These are phyloP conservation scores for Crossaster papposus DNA, from an alignment of 53 echinoderm and acorn worm genomes.

Conservation along the genomic window DNA sequence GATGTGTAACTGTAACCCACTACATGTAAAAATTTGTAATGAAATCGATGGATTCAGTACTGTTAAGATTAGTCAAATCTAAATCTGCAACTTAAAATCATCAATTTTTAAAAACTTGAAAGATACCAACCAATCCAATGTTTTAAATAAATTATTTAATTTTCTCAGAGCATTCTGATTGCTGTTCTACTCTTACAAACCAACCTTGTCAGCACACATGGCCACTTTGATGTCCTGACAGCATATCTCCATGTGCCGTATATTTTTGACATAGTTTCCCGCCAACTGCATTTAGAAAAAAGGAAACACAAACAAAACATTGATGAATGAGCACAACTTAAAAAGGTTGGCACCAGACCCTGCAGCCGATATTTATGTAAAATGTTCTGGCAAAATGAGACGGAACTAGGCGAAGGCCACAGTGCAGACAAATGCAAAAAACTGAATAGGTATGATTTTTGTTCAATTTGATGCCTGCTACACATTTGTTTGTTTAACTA, in stretches of 20 bases:
- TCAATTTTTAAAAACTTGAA: background rate
- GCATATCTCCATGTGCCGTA: slow-evolving; percentile 86
- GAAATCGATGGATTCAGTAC: too few relatives aligned
- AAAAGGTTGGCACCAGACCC: background rate
- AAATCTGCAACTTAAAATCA: too few relatives aligned
- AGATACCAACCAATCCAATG: background rate
- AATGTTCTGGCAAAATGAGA: too few relatives aligned
- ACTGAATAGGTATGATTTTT: too few relatives aligned
- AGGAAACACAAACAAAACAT: background rate
- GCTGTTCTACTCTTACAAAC: background rate
- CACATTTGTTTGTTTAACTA: too few relatives aligned
- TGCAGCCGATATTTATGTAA: too few relatives aligned
- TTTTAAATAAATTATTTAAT: background rate
- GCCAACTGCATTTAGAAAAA: slow-evolving; percentile 75
- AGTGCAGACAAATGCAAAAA: too few relatives aligned
- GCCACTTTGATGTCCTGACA: slow-evolving; percentile 98
- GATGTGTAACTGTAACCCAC: too few relatives aligned
- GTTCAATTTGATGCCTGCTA: too few relatives aligned
- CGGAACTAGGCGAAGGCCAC: too few relatives aligned
- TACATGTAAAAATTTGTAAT: too few relatives aligned
- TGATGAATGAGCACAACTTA: background rate
- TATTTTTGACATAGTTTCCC: slow-evolving; percentile 98
- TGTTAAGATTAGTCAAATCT: too few relatives aligned
- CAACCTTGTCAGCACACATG: slow-evolving; percentile 99
- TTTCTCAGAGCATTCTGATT: background rate